Evolutionary conservation across 2,888 invertebrate species (phyloP).

Genomic region (Isoperla grammatica): DNA sequence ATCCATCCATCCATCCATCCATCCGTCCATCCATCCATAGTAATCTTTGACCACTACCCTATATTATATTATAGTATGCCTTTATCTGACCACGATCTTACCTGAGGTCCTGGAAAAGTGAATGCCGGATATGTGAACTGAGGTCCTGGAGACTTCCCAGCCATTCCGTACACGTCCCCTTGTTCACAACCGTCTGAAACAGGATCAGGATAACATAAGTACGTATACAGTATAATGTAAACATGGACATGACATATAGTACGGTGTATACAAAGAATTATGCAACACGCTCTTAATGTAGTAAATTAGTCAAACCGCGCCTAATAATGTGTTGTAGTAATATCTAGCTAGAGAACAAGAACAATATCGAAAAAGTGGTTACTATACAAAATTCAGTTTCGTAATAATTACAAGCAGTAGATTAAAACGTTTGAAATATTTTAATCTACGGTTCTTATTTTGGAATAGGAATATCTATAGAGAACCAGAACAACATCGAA

Average conservation of each 20-base stretch:
- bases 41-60: no score
- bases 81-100: constrained; percentile 35
- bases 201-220: not conserved
- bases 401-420: not conserved
- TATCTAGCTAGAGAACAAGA: not conserved
- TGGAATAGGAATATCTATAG: no score
- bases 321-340: not conserved
- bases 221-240: not conserved
- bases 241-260: no score
- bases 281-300: not conserved
- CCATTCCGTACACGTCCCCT: constrained; percentile 41
- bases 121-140: constrained; percentile 42
- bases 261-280: no score
- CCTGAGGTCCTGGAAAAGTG: constrained; percentile 49
- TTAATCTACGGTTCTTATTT: not conserved
- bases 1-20: no score
- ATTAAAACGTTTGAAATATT: constrained; percentile 1
- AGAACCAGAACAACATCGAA: no score
- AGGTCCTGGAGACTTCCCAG: constrained; percentile 39
- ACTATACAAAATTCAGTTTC: not conserved
- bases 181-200: constrained; percentile 28
- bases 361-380: not conserved
- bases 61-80: not conserved
- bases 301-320: not conserved
- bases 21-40: no score